Evolutionary conservation across 2,888 invertebrate genomes (phyloP).

Genomic region (Hofmannophila pseudospretella): DNA sequence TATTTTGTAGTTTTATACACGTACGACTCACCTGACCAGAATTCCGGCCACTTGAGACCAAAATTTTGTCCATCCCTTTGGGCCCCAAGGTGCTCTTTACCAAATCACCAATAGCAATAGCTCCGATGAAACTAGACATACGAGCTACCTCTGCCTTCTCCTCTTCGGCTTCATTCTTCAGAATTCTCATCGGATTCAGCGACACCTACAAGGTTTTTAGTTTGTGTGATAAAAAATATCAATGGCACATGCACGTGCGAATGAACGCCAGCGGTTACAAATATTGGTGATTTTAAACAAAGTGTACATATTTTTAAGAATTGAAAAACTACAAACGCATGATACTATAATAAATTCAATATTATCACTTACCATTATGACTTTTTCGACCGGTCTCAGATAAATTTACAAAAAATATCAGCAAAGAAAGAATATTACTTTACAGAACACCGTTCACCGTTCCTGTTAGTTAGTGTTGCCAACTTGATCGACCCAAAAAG

Average conservation of each 20-base stretch:
- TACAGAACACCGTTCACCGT: too few species aligned
- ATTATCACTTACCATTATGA: conserved; percentile 15
- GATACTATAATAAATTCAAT: conserved; percentile 1
- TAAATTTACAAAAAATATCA: too few species aligned
- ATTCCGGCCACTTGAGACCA: conserved; percentile 88
- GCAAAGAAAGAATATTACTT: too few species aligned
- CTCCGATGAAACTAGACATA: conserved; percentile 98
- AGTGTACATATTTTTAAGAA: conserved; percentile 6
- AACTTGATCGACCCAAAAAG: too few species aligned
- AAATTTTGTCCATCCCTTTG: conserved; percentile 98
- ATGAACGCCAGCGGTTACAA: conserved; percentile 33
- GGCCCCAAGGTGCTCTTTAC: conserved; percentile 99
- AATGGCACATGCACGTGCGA: conserved; percentile 41
- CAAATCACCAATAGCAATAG: conserved; percentile 98
- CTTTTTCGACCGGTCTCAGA: too few species aligned
- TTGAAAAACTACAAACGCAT: too few species aligned
- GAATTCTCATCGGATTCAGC: conserved; percentile 94
- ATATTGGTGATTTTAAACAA: conserved; percentile 14
- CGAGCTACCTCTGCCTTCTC: conserved; percentile 98
- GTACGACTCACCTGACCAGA: conserved; percentile 77
- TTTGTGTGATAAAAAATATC: conserved; percentile 1
- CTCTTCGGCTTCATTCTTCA: conserved; percentile 97
- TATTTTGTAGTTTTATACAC: not conserved
- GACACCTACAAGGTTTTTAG: conserved; percentile 80
- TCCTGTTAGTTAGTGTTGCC: too few species aligned